Base-by-base conservation (phyloP, 2,113 vertebrate genomes). In the Stomatorhinus ivindoensis region DNA sequence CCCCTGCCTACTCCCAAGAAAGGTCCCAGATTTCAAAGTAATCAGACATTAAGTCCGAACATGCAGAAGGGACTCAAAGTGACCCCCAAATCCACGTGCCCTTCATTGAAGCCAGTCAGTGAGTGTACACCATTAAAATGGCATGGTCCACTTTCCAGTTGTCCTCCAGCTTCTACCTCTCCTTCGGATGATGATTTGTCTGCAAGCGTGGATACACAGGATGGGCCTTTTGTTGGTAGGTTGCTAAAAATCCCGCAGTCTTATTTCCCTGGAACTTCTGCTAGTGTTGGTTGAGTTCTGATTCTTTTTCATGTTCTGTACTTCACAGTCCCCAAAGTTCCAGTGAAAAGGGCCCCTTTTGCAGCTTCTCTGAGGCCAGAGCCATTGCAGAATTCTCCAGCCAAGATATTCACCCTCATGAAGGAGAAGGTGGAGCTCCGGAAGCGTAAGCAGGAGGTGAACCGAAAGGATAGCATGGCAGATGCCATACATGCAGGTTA, bases 361-460 rank as follows among this genome's bases (percentile, higher is more conserved):
- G 31, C 21, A 0, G 0, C 15, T 35, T 46, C 35, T 31, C 4
- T 50, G 27, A 87, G 47, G 51, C 44, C 44, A n/a, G 69, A 69
- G 35, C 21, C n/a, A 0, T 19, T 48, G 10, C 85, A 73, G 1
- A 92, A 95, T 27, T 92, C 92, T 1, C 92, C 95, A 11, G 88
- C 90, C 13, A 94, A 91, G 17, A 90, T 92, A 19, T 95, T 95
- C 90, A 55, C 94, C 35, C 92, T 93, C 0, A 13, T 94, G 0
- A 96, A 93, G 90, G 91, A 4, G 50, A 93, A 91, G 3, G 0
- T 92, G 44, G 91, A 84, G 53, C 47, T 90, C 50, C 10, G 3
- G 82, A 86, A 90, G 61, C 65, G 91, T 89, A 91, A 90, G 80
- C 88, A 90, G 83, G 87, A 92, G 87, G 91, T 88, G 93, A 91